Base-by-base conservation (phyloP, 2,888 invertebrate genomes). In the Idaea dimidiata region DNA sequence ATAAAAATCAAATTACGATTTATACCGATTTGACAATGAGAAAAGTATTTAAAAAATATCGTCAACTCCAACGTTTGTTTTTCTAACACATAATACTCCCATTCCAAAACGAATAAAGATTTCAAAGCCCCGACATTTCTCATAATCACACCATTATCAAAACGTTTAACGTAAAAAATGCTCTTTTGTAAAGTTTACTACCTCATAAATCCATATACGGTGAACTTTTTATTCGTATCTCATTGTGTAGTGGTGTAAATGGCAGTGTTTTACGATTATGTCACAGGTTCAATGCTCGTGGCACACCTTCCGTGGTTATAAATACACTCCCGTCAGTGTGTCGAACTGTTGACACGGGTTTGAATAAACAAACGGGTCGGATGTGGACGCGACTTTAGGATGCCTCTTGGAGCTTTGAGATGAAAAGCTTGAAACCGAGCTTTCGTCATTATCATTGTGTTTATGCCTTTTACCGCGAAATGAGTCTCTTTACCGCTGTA, bases 261-360 rank as follows among this genome's bases (percentile, higher is more conserved):
- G 71, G 71, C 64, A 65, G 63, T 70, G 73, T 74, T 75, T 75
- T 74, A 75, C 74, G 75, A 75, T 75, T 75, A 72, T 67, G 65
- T 65, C 67, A 67, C 61, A 72, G 80, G 89, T 83, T 89, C 91
- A 81, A 85, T 87, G 91, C 84, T 84, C 91, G 81, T 78, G 65
- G 79, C 86, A 84, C 89, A 89, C 90, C 90, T 91, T 89, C 89
- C 86, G 77, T 74, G 75, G 81, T 80, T 89, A 89, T 88, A 89
- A 89, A 91, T 91, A 91, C 82, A 69, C 72, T 82, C 64, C 72
- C 77, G 18, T 17, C 18, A 56, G 80, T 79, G 84, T 88, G 89
- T 88, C 87, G 87, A 89, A 89, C 85, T 88, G 89, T 88, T 89
- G 91, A 90, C 89, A 88, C 80, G 82, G 82, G 76, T 77, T 88